Evolutionary conservation across 2,888 invertebrate genomes (phyloP).

Genomic region (Lamellibrachia columna): DNA sequence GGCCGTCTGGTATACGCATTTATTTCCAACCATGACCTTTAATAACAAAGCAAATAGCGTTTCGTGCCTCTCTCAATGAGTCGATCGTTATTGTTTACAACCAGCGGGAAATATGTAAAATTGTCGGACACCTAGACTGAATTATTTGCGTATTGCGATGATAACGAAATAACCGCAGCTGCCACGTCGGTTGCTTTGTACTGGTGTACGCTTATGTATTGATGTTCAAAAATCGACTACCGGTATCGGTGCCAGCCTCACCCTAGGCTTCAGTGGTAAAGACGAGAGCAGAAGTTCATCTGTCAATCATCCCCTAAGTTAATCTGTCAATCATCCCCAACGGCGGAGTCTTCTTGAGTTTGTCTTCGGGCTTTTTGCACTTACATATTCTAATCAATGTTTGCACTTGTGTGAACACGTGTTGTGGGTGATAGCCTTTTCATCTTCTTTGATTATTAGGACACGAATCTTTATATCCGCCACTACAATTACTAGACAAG

Average conservation of each 20-base stretch:
- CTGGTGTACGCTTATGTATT: background rate
- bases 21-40: background rate
- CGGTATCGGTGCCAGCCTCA: too few relatives aligned
- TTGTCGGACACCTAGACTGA: background rate
- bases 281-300: too few relatives aligned
- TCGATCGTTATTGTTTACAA: background rate
- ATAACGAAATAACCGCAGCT: background rate
- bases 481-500: background rate
- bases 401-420: background rate
- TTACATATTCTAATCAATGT: background rate
- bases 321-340: too few relatives aligned
- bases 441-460: background rate
- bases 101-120: background rate
- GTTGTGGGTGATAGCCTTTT: background rate
- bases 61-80: background rate
- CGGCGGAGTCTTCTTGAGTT: background rate
- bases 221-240: background rate
- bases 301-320: too few relatives aligned
- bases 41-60: background rate
- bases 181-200: background rate
- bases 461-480: background rate
- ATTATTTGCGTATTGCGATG: background rate
- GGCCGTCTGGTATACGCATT: background rate
- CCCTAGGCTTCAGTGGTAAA: too few relatives aligned
- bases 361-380: background rate